Base-by-base conservation (phyloP, 2,113 vertebrate species). In the Oryzias woworae region DNA sequence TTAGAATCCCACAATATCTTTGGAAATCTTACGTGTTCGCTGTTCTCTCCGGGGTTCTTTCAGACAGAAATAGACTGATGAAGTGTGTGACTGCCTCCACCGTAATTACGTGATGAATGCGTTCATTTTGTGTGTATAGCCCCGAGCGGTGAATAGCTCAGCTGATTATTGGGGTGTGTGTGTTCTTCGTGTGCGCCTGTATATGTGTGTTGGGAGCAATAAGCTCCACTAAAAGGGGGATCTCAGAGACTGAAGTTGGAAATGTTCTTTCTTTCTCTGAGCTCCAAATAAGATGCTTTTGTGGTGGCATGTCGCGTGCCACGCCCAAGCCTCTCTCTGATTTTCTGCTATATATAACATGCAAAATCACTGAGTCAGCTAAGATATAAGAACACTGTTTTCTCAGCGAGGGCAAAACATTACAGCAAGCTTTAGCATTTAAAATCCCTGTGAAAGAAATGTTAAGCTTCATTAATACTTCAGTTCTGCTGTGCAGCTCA, bases 101-200 rank as follows among this genome's bases (percentile, higher is more conserved):
- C 75, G 70, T 87, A 88, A 88, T 90, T 88, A 85, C 55, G 62
- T 81, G 81, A 86, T 87, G 85, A 89, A 89, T 90, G 80, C 22
- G 10, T 84, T 82, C 75, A 85, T 86, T 90, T 66, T 79, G 70
- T 77, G 73, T 46, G 68, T 74, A 17, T 18, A 75, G 81, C 85
- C 87, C 62, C 0, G 51, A 85, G 74, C 78, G 18, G 55, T 83
- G 87, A 89, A 85, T 87, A 88, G 82, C 74, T 78, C 72, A 70
- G 49, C 77, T 88, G 86, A 88, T 89, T 87, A 86, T 85, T 83
- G 69, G 82, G 79, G 78, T 2, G 36, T 10, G 68, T 63, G 75
- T 62, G 77, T 69, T 78, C 43, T 77, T 44, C 51, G 23, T 71
- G 46, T 55, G 51, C 43, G 15, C 53, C 57, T 62, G 53, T 52